Evolutionary conservation across 2,888 invertebrate genomes (phyloP), one percentile per base, ranked within the genome.

Genomic region (Rhagophthalmus giganteus): DNA sequence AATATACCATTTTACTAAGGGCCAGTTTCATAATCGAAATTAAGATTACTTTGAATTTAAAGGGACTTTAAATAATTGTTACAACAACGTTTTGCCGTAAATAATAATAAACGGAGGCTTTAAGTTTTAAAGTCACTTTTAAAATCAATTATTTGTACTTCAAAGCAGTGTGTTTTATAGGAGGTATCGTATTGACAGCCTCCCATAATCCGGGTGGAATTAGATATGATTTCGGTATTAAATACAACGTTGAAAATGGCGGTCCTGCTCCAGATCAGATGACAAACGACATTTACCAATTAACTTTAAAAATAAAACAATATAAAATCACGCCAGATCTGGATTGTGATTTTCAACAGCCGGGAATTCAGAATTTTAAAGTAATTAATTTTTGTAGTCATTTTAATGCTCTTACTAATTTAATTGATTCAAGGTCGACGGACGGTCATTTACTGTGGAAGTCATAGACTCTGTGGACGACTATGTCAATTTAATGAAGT

Each of bases 131-230:
- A n/a, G n/a, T n/a, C n/a, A n/a, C n/a, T n/a, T n/a, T n/a, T n/a
- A n/a, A n/a, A n/a, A n/a, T n/a, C n/a, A n/a, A n/a, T n/a, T n/a
- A n/a, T n/a, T n/a, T n/a, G n/a, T n/a, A n/a, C n/a, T n/a, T n/a
- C n/a, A n/a, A n/a, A n/a, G n/a, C n/a, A n/a, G n/a, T n/a, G n/a
- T n/a, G n/a, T n/a, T n/a, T 46, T 56, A 58, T 25, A 81, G 97
- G 97, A 61, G 99, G 98, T 7, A 97, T 99, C 62, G 90, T 99
- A 27, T 79, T 99, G 28, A 99, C 99, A 0, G 99, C 99, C 0
- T 96, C 96, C 9, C 99, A 99, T 76, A 99, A 99, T 77, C 99
- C 99, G 1, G 99, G 99, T 41, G 99, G 99, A 24, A 93, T 94
- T 4, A 83, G 95, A 69, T 90, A 91, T 59, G 99, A 99, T 77